Evolutionary conservation across 2,797 vertebrate species (phyloP).

Genomic region (Tolypeutes matacus): DNA sequence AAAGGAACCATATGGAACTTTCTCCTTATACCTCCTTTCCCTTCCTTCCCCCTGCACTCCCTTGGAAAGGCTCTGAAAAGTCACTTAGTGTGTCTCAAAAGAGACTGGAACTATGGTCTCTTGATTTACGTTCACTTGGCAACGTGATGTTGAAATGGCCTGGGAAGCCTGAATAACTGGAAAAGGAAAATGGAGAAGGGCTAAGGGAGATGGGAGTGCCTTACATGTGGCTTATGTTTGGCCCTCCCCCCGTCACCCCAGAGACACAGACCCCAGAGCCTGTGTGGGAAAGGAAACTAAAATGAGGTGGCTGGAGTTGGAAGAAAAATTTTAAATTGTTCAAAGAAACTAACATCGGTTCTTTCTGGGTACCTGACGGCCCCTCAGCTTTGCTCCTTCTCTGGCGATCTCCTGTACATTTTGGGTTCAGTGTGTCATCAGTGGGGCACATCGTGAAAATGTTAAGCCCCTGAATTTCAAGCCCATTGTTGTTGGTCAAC

Average conservation of each 20-base stretch:
- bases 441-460: neutral
- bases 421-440: neutral
- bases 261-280: neutral
- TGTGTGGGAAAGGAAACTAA: neutral
- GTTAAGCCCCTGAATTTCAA: neutral
- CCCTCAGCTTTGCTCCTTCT: neutral
- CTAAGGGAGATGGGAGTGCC: neutral
- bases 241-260: neutral
- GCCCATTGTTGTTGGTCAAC: neutral
- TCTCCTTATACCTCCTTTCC: neutral
- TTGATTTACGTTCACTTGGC: conserved; percentile 60
- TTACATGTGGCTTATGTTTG: neutral
- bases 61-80: neutral
- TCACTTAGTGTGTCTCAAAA: neutral
- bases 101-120: neutral
- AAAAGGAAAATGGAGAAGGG: conserved; percentile 21
- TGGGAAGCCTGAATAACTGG: conserved; percentile 34
- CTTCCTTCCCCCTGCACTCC: neutral
- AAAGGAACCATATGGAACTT: conserved; percentile 54
- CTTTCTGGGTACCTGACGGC: neutral
- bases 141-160: neutral
- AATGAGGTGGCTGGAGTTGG: neutral
- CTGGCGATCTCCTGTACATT: too few relatives aligned
- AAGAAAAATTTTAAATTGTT: neutral
- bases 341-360: neutral